These are phyloP conservation scores for Sarcophaga subvicina DNA, from an alignment of 2,888 invertebrate species.

Conservation along the genomic window DNA sequence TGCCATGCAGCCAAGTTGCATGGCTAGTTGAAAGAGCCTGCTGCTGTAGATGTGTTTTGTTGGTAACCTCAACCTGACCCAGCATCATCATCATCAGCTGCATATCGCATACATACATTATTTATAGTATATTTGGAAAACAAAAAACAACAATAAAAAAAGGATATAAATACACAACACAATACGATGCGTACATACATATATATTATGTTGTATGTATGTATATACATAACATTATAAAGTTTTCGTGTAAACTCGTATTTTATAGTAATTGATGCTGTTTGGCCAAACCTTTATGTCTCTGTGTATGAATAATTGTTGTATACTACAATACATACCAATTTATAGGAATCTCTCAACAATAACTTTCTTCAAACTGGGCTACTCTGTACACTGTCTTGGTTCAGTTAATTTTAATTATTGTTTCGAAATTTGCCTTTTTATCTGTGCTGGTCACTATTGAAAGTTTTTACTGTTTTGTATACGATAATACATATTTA, in stretches of 20 bases:
- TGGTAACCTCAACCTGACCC: constrained; percentile 66
- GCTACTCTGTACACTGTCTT: neutral
- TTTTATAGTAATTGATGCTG: constrained; percentile 64
- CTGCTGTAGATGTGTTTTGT: constrained; percentile 1
- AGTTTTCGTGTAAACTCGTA: constrained; percentile 54
- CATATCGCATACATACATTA: constrained; percentile 50
- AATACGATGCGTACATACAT: constrained; percentile 17
- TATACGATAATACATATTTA: no score
- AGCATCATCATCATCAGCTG: constrained; percentile 64
- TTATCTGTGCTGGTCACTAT: neutral
- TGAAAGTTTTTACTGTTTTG: neutral
- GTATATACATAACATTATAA: constrained; percentile 15
- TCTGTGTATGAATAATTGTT: constrained; percentile 10
- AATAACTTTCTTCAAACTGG: no score
- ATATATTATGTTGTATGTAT: constrained; percentile 36
- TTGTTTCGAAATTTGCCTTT: neutral
- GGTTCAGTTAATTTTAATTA: neutral
- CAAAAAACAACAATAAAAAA: neutral
- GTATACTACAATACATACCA: constrained; percentile 31
- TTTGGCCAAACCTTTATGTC: constrained; percentile 45
- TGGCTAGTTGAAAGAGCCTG: constrained; percentile 23
- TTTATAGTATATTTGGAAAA: constrained; percentile 28
- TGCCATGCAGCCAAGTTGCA: constrained; percentile 17
- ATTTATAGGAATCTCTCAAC: neutral
- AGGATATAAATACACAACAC: neutral